Evolutionary conservation across 1,140 invertebrate genomes (phyloP).

Genomic region (Leptinotarsa defecta): DNA sequence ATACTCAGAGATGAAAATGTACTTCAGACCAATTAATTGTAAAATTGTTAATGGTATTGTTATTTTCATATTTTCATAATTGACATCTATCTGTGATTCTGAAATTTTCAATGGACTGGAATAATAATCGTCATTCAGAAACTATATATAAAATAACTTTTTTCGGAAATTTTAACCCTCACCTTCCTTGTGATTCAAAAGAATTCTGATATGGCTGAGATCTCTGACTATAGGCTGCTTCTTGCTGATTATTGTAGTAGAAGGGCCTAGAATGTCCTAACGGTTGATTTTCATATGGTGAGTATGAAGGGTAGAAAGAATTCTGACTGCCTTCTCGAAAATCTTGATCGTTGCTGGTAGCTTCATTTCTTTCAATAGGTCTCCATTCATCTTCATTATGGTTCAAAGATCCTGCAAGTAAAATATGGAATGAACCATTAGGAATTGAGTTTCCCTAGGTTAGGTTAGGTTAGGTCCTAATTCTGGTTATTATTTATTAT

Average conservation of each 20-base stretch:
- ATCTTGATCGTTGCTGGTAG: not conserved
- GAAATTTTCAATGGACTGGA: too few relatives aligned
- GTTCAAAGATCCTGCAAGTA: too few relatives aligned
- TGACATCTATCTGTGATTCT: too few relatives aligned
- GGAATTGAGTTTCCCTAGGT: too few relatives aligned
- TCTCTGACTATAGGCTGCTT: constrained; percentile 53
- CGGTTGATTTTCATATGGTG: constrained; percentile 47
- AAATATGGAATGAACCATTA: too few relatives aligned
- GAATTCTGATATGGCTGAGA: constrained; percentile 47
- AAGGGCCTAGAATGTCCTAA: constrained; percentile 52
- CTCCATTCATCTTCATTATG: not conserved
- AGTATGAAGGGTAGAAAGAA: constrained; percentile 49
- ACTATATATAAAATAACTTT: not conserved
- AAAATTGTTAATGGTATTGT: too few relatives aligned
- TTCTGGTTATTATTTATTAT: too few relatives aligned
- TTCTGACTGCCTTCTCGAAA: not conserved
- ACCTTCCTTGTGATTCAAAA: constrained; percentile 18
- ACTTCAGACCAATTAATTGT: too few relatives aligned
- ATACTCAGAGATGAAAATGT: too few relatives aligned
- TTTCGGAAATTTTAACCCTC: not conserved
- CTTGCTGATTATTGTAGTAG: constrained; percentile 36
- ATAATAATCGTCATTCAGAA: too few relatives aligned
- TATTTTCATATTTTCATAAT: too few relatives aligned
- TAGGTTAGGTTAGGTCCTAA: too few relatives aligned
- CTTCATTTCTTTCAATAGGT: not conserved